A percentile compares a stretch with the other conserved stretches of the same genome.
Conservation (phyloP, 2,888 invertebrate species). For the Tetropium fuscum region DNA sequence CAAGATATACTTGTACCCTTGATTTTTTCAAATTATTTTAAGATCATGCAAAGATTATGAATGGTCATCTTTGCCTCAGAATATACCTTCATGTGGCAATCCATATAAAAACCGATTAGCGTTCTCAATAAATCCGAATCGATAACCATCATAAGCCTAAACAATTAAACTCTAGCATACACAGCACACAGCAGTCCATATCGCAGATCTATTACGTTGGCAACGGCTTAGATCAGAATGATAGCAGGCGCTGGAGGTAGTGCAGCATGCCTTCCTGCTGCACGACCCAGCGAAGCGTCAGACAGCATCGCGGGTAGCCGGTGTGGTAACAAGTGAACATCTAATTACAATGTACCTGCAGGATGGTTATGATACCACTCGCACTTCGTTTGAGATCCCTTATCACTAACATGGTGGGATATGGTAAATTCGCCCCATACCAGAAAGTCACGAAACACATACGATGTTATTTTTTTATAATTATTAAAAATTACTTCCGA, state of each 20-base stretch:
- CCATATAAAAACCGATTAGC: too few relatives aligned
- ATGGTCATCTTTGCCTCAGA: too few relatives aligned
- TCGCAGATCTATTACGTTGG: background rate
- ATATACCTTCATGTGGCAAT: too few relatives aligned
- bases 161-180: slow-evolving; percentile 9
- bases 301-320: slow-evolving; percentile 19
- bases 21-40: too few relatives aligned
- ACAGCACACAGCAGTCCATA: background rate
- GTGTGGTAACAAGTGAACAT: slow-evolving; percentile 14
- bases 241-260: slow-evolving; percentile 9
- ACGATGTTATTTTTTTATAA: too few relatives aligned
- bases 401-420: background rate
- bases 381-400: slow-evolving; percentile 18
- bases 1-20: too few relatives aligned
- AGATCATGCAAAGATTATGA: too few relatives aligned
- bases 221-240: slow-evolving; percentile 4
- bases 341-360: slow-evolving; percentile 16
- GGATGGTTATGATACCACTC: slow-evolving; percentile 16
- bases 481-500: background rate
- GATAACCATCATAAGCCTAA: background rate
- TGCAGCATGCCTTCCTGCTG: slow-evolving; percentile 7
- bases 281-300: slow-evolving; percentile 6
- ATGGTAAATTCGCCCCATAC: slow-evolving; percentile 2
- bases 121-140: background rate
- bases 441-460: too few relatives aligned